Percentiles rank a stretch among this genome's conserved stretches.
phyloP scores from a whole-genome alignment of 1,140 invertebrate species.

The Dryas iulia region DNA sequence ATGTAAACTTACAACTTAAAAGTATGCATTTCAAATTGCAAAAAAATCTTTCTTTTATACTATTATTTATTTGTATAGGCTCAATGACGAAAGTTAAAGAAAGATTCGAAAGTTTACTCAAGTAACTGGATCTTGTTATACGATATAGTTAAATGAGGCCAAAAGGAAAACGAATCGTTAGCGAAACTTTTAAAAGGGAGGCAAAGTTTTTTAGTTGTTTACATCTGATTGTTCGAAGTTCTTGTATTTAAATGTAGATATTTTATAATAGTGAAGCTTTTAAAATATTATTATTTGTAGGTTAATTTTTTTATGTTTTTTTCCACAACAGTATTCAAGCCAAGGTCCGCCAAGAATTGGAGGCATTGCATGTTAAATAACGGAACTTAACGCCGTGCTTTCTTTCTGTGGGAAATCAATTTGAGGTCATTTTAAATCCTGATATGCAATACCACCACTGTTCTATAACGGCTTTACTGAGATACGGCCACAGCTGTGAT shows the following conservation, averaged over 20 bases:
- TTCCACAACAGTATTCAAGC: too few relatives aligned
- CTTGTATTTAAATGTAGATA: neutral
- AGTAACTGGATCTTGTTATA: conserved; percentile 23
- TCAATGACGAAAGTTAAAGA: neutral
- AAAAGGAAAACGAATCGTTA: conserved; percentile 18
- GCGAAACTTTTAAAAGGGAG: conserved; percentile 8
- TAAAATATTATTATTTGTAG: neutral
- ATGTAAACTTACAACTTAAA: too few relatives aligned
- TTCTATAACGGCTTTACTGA: too few relatives aligned
- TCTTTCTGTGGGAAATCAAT: too few relatives aligned
- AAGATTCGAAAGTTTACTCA: conserved; percentile 8
- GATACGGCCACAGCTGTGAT: too few relatives aligned
- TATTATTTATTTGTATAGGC: neutral
- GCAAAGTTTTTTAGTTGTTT: conserved; percentile 6
- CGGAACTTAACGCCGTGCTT: too few relatives aligned
- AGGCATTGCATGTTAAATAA: too few relatives aligned
- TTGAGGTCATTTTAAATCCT: too few relatives aligned
- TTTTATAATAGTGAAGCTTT: neutral
- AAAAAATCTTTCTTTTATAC: neutral
- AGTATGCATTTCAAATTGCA: too few relatives aligned
- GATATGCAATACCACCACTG: too few relatives aligned
- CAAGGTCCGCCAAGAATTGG: too few relatives aligned
- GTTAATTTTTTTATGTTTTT: neutral
- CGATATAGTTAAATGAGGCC: conserved; percentile 22
- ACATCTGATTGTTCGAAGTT: conserved; percentile 5